A percentile compares a stretch with the other conserved stretches of the same genome.
These are phyloP conservation scores for Metaphire vulgaris DNA, from an alignment of 1,140 invertebrate species.

Conservation along the genomic window DNA sequence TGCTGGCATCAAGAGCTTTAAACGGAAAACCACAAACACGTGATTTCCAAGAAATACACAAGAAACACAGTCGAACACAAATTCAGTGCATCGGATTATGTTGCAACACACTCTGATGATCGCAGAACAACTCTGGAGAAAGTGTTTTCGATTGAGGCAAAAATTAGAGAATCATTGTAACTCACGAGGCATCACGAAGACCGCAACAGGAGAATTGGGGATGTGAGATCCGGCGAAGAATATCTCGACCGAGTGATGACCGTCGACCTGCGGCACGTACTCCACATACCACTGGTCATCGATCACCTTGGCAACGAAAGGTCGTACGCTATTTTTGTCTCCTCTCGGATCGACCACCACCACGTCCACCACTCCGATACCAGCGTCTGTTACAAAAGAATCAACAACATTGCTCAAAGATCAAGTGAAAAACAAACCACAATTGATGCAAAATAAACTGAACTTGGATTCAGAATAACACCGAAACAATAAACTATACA, in stretches of 20 bases:
- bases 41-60: too few relatives aligned
- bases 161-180: too few relatives aligned
- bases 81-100: too few relatives aligned
- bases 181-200: conserved; percentile 58
- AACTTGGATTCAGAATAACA: too few relatives aligned
- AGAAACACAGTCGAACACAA: too few relatives aligned
- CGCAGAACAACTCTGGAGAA: too few relatives aligned
- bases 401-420: not conserved
- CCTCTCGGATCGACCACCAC: conserved; percentile 74
- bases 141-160: too few relatives aligned
- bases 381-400: conserved; percentile 61
- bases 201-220: conserved; percentile 73
- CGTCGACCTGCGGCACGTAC: conserved; percentile 66
- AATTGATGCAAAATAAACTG: too few relatives aligned
- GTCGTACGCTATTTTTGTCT: conserved; percentile 64
- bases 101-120: too few relatives aligned
- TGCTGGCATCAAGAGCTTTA: not conserved
- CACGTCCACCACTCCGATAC: conserved; percentile 74
- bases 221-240: conserved; percentile 74
- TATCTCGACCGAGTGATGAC: conserved; percentile 78
- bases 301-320: conserved; percentile 38
- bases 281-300: conserved; percentile 65
- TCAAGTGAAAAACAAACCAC: too few relatives aligned
- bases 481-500: not conserved
- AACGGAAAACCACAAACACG: too few relatives aligned